These are phyloP conservation scores for Poeciliopsis presidionis DNA, from an alignment of 2,797 vertebrate genomes.

Conservation along the genomic window DNA sequence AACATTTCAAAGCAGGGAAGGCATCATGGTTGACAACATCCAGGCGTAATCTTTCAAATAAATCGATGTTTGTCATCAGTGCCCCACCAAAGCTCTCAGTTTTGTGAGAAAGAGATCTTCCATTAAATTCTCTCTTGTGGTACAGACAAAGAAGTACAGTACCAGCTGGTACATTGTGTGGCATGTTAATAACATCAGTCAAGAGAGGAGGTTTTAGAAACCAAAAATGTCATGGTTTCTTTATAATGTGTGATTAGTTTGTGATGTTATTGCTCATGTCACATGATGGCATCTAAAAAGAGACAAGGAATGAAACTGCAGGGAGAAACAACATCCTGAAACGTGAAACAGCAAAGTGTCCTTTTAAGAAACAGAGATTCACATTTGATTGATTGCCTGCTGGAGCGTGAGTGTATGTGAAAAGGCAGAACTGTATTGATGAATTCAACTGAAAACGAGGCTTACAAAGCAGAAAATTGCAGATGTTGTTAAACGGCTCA, in stretches of 20 bases:
- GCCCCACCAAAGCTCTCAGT: constrained; percentile 29
- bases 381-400: constrained; percentile 48
- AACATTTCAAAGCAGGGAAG: constrained; percentile 51
- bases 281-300: constrained; percentile 17
- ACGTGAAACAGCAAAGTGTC: constrained; percentile 42
- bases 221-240: constrained; percentile 33
- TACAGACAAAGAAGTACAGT: constrained; percentile 26
- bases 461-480: constrained; percentile 34
- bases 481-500: constrained; percentile 58
- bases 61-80: constrained; percentile 42
- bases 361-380: constrained; percentile 55
- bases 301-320: constrained; percentile 16
- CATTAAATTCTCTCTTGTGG: constrained; percentile 37
- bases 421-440: constrained; percentile 40
- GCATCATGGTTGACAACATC: constrained; percentile 46
- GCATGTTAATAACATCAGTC: constrained; percentile 40
- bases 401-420: constrained; percentile 43
- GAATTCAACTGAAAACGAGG: constrained; percentile 34
- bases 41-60: constrained; percentile 52
- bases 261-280: constrained; percentile 14
- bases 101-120: constrained; percentile 10
- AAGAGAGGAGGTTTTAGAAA: constrained; percentile 14
- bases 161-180: constrained; percentile 49
- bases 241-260: background rate
- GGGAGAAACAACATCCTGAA: constrained; percentile 36